phyloP scores from a whole-genome alignment of 2,888 invertebrate species.

The Molorchus minor region DNA sequence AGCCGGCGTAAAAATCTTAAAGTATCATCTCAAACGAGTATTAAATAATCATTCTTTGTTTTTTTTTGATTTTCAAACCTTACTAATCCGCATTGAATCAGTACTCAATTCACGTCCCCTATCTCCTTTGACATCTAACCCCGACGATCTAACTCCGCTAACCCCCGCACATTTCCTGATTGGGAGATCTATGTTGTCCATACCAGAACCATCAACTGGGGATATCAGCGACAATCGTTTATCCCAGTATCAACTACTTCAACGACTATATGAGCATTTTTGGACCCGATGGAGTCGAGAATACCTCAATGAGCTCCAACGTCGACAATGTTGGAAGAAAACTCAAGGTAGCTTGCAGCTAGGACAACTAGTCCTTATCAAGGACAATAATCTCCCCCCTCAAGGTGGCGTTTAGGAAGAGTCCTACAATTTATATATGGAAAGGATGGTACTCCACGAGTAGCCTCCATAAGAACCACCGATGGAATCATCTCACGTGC shows the following conservation, averaged over 20 bases:
- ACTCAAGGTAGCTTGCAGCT: slow-evolving; percentile 12
- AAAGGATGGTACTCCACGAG: slow-evolving; percentile 27
- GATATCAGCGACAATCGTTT: slow-evolving; percentile 33
- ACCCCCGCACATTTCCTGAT: slow-evolving; percentile 49
- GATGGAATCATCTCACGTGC: slow-evolving; percentile 14
- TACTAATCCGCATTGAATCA: slow-evolving; percentile 47
- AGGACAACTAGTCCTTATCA: slow-evolving; percentile 31
- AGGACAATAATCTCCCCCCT: slow-evolving; percentile 37
- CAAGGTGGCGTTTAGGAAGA: slow-evolving; percentile 33
- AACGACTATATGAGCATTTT: slow-evolving; percentile 37
- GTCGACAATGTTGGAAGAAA: slow-evolving; percentile 33
- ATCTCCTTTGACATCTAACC: slow-evolving; percentile 40
- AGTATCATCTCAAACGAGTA: slow-evolving; percentile 40
- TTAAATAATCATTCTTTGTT: slow-evolving; percentile 33
- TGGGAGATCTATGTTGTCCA: slow-evolving; percentile 34
- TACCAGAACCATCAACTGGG: slow-evolving; percentile 34
- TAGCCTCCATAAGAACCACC: slow-evolving; percentile 23
- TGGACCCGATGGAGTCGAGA: slow-evolving; percentile 41
- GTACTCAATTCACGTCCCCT: slow-evolving; percentile 49
- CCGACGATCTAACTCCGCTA: slow-evolving; percentile 40
- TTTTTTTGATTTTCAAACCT: slow-evolving; percentile 36
- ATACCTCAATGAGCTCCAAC: slow-evolving; percentile 43
- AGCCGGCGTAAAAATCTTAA: slow-evolving; percentile 46
- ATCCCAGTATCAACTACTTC: slow-evolving; percentile 40
- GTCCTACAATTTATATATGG: slow-evolving; percentile 25